Evolutionary conservation across 2,113 vertebrate species (phyloP).

Genomic region (Oncorhynchus masou): DNA sequence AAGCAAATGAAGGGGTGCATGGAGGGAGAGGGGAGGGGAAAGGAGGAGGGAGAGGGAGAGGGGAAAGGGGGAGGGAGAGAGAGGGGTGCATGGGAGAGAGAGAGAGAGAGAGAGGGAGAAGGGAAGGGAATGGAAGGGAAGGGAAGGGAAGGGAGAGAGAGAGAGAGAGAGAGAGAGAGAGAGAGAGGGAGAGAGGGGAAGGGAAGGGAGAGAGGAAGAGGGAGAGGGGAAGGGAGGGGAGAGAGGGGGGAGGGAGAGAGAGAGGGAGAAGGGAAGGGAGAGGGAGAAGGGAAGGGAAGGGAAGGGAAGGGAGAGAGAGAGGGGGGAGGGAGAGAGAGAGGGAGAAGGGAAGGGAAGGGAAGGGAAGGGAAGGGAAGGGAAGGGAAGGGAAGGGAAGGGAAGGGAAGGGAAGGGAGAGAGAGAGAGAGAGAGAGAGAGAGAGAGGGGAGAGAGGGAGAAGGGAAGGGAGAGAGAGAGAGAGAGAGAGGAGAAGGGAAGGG

Average conservation of each 20-base stretch:
- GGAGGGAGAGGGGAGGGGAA: slow-evolving; percentile 35
- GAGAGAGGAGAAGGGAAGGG: slow-evolving; percentile 28
- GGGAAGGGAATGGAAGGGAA: too few relatives aligned
- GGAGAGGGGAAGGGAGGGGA: slow-evolving; percentile 75
- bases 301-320: background rate
- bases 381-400: slow-evolving; percentile 59
- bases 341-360: too few relatives aligned
- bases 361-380: slow-evolving; percentile 59
- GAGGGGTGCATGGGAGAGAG: slow-evolving; percentile 70
- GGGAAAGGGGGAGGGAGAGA: background rate
- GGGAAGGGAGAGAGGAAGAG: slow-evolving; percentile 61
- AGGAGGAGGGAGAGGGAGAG: slow-evolving; percentile 18
- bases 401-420: slow-evolving; percentile 73
- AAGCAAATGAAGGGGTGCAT: slow-evolving; percentile 58
- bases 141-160: background rate
- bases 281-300: slow-evolving; percentile 42
- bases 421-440: slow-evolving; percentile 15
- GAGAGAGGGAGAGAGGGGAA: slow-evolving; percentile 73
- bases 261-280: slow-evolving; percentile 44
- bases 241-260: slow-evolving; percentile 53
- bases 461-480: background rate
- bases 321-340: background rate
- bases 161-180: slow-evolving; percentile 36
- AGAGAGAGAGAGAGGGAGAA: slow-evolving; percentile 13
- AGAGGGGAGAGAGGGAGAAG: too few relatives aligned